phyloP scores from a whole-genome alignment of 2,888 invertebrate genomes.

The Epistrophella euchroma region DNA sequence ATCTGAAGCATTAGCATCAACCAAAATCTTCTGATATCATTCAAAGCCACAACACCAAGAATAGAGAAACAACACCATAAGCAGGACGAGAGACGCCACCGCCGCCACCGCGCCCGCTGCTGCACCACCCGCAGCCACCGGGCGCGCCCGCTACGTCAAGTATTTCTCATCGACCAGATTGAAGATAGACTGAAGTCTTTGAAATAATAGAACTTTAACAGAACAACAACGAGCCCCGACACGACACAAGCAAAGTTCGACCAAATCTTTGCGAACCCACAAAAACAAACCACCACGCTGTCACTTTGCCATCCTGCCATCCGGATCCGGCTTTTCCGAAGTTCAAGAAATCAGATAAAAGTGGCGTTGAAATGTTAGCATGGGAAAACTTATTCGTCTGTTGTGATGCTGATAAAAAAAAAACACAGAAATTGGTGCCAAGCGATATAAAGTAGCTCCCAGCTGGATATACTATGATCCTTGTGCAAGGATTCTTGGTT shows the following conservation, averaged over 20 bases:
- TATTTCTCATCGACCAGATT: conserved; percentile 13
- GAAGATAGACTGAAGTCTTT: conserved; percentile 32
- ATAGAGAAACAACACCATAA: background rate
- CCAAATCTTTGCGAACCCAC: conserved; percentile 15
- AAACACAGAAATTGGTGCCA: conserved; percentile 31
- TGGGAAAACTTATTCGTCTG: conserved; percentile 67
- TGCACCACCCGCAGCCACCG: background rate
- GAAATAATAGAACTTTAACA: conserved; percentile 50
- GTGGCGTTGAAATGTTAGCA: conserved; percentile 69
- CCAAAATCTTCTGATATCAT: conserved; percentile 58
- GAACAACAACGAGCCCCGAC: conserved; percentile 7
- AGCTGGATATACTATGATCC: conserved; percentile 41
- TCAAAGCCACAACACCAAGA: conserved; percentile 38
- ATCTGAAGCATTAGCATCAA: conserved; percentile 41
- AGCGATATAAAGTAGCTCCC: conserved; percentile 43
- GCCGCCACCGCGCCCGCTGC: background rate
- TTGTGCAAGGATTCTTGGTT: conserved; percentile 41
- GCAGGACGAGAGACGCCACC: background rate
- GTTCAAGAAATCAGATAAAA: conserved; percentile 69
- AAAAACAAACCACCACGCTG: conserved; percentile 34
- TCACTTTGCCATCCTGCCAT: conserved; percentile 24
- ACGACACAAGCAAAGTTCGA: conserved; percentile 33
- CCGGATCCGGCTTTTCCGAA: conserved; percentile 25
- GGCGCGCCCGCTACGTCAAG: background rate
- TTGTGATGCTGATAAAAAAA: conserved; percentile 54